A percentile compares a stretch with the other conserved stretches of the same genome.
These are phyloP conservation scores for Prionailurus viverrinus DNA, from an alignment of 2,113 vertebrate genomes.

Conservation along the genomic window DNA sequence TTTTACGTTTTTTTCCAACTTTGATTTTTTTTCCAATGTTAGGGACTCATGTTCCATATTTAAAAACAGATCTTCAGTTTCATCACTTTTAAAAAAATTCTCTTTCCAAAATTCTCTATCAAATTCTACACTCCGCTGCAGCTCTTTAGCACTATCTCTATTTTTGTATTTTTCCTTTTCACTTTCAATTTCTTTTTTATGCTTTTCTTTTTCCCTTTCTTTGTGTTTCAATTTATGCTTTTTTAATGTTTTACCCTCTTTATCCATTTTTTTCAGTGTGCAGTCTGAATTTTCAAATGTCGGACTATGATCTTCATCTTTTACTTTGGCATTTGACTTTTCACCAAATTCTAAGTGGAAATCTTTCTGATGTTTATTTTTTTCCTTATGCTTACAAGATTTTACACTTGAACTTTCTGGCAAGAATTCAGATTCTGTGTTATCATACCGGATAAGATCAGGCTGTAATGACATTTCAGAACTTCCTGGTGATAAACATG, in stretches of 20 bases:
- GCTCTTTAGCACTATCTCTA: constrained; percentile 92
- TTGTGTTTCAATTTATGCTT: constrained; percentile 99
- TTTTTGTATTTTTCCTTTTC: constrained; percentile 95
- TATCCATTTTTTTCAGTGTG: constrained; percentile 92
- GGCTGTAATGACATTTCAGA: constrained; percentile 91
- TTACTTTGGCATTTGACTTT: constrained; percentile 91
- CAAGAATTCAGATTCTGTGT: constrained; percentile 92
- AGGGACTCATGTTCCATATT: constrained; percentile 90
- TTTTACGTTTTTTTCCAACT: constrained; percentile 91
- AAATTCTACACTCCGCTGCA: constrained; percentile 96
- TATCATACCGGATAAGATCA: constrained; percentile 93
- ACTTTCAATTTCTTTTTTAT: constrained; percentile 93
- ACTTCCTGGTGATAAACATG: constrained; percentile 91
- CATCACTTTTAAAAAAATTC: constrained; percentile 99
- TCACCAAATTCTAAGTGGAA: constrained; percentile 91
- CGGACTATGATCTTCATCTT: constrained; percentile 92
- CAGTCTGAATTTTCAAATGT: constrained; percentile 91
- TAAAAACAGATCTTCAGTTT: constrained; percentile 91
- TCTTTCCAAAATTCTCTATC: constrained; percentile 99
- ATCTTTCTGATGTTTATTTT: constrained; percentile 97
- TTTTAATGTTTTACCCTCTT: constrained; percentile 96
- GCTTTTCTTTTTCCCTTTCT: constrained; percentile 95
- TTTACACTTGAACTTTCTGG: constrained; percentile 96
- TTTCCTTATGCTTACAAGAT: constrained; percentile 97
- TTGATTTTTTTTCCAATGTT: constrained; percentile 90